phyloP scores from a whole-genome alignment of 35 echinoderm and acorn worm genomes.

The Stichopus chloronotus region DNA sequence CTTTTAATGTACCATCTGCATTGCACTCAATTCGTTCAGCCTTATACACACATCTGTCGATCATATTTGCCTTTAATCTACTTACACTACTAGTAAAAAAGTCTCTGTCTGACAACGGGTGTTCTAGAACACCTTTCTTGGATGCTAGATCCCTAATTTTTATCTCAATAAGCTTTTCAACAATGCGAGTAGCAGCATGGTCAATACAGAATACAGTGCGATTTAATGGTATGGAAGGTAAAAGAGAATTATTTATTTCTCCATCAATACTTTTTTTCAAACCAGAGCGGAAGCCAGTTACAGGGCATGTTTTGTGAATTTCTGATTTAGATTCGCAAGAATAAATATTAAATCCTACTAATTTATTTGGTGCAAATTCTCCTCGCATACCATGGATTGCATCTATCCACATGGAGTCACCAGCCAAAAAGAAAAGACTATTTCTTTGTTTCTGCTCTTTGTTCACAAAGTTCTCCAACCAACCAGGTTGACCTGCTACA shows the following conservation, averaged over 20 bases:
- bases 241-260: background rate
- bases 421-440: background rate
- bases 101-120: background rate
- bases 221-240: constrained; percentile 1
- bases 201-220: constrained; percentile 53
- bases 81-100: background rate
- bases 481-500: constrained; percentile 31
- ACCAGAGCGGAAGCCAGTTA: constrained; percentile 41
- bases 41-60: constrained; percentile 20
- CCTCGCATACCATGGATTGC: constrained; percentile 37
- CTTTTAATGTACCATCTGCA: constrained; percentile 20
- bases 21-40: constrained; percentile 27
- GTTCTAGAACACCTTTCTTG: background rate
- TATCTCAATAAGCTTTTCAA: constrained; percentile 38
- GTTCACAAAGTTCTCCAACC: constrained; percentile 41
- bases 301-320: background rate
- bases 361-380: constrained; percentile 31
- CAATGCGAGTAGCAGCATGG: constrained; percentile 50
- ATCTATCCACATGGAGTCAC: constrained; percentile 55
- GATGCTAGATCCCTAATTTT: background rate
- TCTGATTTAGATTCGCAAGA: background rate
- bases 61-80: constrained; percentile 4
- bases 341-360: constrained; percentile 11
- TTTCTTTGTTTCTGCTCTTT: too few relatives aligned
- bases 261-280: background rate